Base-by-base conservation (phyloP, 2,888 invertebrate genomes). In the Diploptera punctata region DNA sequence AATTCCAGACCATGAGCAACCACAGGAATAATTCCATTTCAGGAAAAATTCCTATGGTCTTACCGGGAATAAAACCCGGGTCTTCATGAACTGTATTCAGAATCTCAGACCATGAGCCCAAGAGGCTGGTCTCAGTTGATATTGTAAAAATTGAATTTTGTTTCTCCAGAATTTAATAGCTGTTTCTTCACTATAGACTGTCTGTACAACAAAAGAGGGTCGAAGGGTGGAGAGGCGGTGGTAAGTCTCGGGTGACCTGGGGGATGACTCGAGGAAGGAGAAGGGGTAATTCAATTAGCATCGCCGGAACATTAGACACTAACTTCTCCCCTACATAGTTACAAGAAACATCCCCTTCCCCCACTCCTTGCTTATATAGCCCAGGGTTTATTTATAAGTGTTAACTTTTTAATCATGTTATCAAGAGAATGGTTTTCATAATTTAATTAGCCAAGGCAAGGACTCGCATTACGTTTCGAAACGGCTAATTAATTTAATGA, bases 361-460 rank as follows among this genome's bases (percentile, higher is more conserved):
- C n/a, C n/a, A n/a, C 43, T 19, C 5, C 13, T 5, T 38, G 13
- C 7, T 13, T 38, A 38, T 52, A 24, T 52, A 24, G 24, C 52
- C 1, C 31, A 21, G 47, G 43, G 54, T 60, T 52, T 71, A 60
- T 67, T 68, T 71, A 71, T 71, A 47, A 60, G 57, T 72, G 72
- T 68, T 72, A 72, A 67, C 72, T 72, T 72, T 72, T 72, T 72
- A 68, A 72, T 72, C 60, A 52, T 68, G 61, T 72, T 72, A 62
- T 65, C 70, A 33, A 47, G 62, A 43, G 65, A 62, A 70, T 70
- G 61, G 70, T 62, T 61, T 47, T 57, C 60, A 60, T 68, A 72
- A 68, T 47, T 72, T 72, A 72, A 72, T 72, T 62, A 65, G 21
- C 21, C 18, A 9, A 19, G 38, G 18, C n/a, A n/a, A 65, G 21